Conservation (phyloP, 2,888 invertebrate species). For the Malthinus flaveolus region DNA sequence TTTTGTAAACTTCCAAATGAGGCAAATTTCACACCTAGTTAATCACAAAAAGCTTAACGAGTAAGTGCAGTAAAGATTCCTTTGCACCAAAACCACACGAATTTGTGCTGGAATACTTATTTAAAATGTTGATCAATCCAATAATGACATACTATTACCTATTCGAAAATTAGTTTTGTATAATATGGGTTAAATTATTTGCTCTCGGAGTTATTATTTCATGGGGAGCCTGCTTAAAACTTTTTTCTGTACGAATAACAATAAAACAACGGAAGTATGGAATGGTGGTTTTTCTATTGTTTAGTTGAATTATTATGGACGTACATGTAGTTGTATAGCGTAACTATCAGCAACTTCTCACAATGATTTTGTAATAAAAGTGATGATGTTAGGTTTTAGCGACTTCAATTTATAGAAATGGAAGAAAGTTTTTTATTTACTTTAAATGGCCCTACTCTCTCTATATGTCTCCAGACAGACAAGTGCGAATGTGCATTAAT, state of each 20-base stretch:
- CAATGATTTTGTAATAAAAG: too few species aligned
- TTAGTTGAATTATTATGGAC: slow-evolving; percentile 14
- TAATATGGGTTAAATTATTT: not conserved
- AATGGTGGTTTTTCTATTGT: slow-evolving; percentile 33
- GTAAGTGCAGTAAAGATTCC: not conserved
- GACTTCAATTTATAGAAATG: too few species aligned
- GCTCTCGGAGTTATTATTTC: not conserved
- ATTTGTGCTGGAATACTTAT: not conserved
- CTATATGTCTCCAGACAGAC: too few species aligned
- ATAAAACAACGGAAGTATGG: slow-evolving; percentile 35
- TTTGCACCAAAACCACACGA: not conserved
- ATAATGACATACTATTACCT: not conserved
- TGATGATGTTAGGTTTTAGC: too few species aligned
- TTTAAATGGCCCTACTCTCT: too few species aligned
- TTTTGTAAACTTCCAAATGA: too few species aligned
- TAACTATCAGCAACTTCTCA: too few species aligned
- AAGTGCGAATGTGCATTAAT: too few species aligned
- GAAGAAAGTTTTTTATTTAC: too few species aligned
- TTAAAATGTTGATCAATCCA: not conserved
- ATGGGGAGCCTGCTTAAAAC: slow-evolving; percentile 25
- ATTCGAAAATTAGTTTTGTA: not conserved
- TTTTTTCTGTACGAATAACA: slow-evolving; percentile 27
- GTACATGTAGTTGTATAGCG: not conserved
- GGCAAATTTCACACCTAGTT: too few species aligned
- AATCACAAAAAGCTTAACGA: not conserved